Conservation (phyloP, 2,113 vertebrate genomes). For the Eleginops maclovinus region DNA sequence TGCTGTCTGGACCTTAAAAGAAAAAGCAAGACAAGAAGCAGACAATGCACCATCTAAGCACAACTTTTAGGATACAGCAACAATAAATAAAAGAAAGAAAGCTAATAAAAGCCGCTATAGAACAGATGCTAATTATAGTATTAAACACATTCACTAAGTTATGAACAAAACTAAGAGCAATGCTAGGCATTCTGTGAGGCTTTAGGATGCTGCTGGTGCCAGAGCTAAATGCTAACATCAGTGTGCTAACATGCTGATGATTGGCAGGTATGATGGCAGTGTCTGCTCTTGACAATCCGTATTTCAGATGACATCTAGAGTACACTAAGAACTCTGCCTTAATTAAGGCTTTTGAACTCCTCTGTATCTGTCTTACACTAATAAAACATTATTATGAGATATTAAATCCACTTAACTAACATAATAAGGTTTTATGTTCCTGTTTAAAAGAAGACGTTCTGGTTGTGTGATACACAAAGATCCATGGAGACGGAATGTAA, state of each 20-base stretch:
- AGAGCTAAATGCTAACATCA: not conserved
- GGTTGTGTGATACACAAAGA: constrained; percentile 22
- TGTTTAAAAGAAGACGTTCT: constrained; percentile 25
- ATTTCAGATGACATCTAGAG: not conserved
- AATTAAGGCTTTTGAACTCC: constrained; percentile 38
- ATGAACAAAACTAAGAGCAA: not conserved
- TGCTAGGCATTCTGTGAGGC: not conserved
- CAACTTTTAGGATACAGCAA: not conserved
- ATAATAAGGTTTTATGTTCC: constrained; percentile 22
- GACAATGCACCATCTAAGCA: not conserved
- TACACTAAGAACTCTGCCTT: constrained; percentile 15
- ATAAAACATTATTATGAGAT: constrained; percentile 33
- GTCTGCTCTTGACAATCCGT: not conserved
- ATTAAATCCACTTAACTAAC: constrained; percentile 16
- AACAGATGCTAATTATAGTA: not conserved
- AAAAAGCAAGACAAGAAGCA: not conserved
- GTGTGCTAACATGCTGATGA: not conserved
- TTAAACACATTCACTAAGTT: not conserved
- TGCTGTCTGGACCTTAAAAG: not conserved
- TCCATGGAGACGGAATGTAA: constrained; percentile 36
- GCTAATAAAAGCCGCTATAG: not conserved
- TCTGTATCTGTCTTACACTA: not conserved
- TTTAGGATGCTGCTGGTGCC: not conserved
- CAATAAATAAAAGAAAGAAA: not conserved
- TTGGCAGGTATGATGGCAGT: not conserved